A percentile compares a stretch with the other conserved stretches of the same genome.
phyloP scores from a whole-genome alignment of 2,113 vertebrate genomes.

The Clinocottus analis region DNA sequence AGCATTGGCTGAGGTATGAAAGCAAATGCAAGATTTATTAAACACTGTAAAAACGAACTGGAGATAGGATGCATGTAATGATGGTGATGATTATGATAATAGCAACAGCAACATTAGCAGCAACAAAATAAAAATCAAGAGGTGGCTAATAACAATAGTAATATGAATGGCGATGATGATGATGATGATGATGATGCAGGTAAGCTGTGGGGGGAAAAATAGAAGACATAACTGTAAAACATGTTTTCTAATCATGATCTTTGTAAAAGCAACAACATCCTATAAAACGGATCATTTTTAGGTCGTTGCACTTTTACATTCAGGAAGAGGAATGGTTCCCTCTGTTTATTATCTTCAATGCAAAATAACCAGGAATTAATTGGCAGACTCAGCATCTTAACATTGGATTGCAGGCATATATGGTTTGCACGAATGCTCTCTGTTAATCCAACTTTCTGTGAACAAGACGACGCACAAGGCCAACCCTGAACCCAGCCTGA shows the following conservation, averaged over 20 bases:
- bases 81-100: slow-evolving; percentile 27
- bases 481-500: slow-evolving; percentile 31
- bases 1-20: neutral
- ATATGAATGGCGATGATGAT: neutral
- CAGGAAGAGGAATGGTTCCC: neutral
- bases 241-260: neutral
- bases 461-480: neutral
- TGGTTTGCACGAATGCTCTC: neutral
- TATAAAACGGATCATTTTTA: neutral
- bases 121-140: slow-evolving; percentile 25
- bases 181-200: neutral
- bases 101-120: slow-evolving; percentile 17
- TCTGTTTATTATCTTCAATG: neutral
- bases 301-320: neutral
- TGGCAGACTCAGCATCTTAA: neutral
- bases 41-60: neutral
- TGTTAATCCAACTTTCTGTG: neutral
- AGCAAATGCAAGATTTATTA: neutral
- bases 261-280: neutral
- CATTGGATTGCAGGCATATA: neutral
- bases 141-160: neutral
- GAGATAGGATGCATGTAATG: slow-evolving; percentile 4
- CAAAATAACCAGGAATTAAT: neutral
- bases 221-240: neutral
- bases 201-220: neutral